These are phyloP conservation scores for Dolomedes plantarius DNA, from an alignment of 2,888 invertebrate genomes.

Conservation along the genomic window DNA sequence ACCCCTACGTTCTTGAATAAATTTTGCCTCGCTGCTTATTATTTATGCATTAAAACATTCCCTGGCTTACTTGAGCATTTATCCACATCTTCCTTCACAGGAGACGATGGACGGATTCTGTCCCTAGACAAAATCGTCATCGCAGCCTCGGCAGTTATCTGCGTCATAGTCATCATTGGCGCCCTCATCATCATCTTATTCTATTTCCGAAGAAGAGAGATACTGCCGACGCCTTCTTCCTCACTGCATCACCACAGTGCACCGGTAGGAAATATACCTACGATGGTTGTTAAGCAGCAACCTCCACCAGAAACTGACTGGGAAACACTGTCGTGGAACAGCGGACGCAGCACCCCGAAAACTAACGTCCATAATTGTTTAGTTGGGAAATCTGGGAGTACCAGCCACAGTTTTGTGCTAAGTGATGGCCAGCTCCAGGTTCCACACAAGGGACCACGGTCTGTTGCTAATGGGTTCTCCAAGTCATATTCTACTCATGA, in stretches of 20 bases:
- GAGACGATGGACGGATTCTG: slow-evolving; percentile 51
- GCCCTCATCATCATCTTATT: slow-evolving; percentile 93
- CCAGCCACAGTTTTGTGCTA: slow-evolving; percentile 65
- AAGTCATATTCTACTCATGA: slow-evolving; percentile 81
- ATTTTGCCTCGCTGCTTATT: too few relatives aligned
- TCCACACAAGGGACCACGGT: slow-evolving; percentile 22
- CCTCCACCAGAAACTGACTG: slow-evolving; percentile 80
- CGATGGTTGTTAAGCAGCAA: slow-evolving; percentile 16
- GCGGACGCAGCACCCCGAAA: slow-evolving; percentile 90
- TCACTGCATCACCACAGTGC: slow-evolving; percentile 79
- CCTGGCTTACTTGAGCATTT: too few relatives aligned
- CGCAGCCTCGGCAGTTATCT: slow-evolving; percentile 93
- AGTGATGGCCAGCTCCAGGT: slow-evolving; percentile 81
- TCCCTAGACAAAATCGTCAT: slow-evolving; percentile 94
- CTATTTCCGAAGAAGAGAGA: slow-evolving; percentile 84
- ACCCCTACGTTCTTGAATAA: too few relatives aligned
- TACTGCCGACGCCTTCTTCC: slow-evolving; percentile 41
- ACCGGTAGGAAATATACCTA: background rate
- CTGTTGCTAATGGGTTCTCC: slow-evolving; percentile 32
- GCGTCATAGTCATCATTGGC: slow-evolving; percentile 88
- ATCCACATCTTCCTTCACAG: slow-evolving; percentile 28
- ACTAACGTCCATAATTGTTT: slow-evolving; percentile 85
- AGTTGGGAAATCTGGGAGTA: slow-evolving; percentile 31
- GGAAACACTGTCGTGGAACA: slow-evolving; percentile 93
- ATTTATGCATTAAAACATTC: too few relatives aligned